Evolutionary conservation across 2,797 vertebrate species (phyloP).

Genomic region (Lepus oiostolus): DNA sequence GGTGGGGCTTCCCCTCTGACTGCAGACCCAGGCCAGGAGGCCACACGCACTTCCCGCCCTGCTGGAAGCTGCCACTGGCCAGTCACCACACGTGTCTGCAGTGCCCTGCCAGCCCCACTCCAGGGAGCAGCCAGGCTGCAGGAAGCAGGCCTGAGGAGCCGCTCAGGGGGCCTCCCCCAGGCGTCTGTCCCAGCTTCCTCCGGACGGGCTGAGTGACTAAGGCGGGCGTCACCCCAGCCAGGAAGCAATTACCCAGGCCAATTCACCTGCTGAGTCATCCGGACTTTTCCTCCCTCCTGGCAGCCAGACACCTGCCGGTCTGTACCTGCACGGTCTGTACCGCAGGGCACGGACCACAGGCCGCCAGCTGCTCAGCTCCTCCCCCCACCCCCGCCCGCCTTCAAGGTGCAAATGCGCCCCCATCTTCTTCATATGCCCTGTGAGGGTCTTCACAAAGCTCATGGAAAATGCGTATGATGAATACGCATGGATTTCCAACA

Average conservation of each 20-base stretch:
- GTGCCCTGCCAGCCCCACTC: too few species aligned
- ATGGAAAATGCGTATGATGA: too few species aligned
- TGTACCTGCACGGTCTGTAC: too few species aligned
- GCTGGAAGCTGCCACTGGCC: too few species aligned
- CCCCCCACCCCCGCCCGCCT: too few species aligned
- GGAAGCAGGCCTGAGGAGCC: background rate
- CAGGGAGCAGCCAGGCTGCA: background rate
- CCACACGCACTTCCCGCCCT: too few species aligned
- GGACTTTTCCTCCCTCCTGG: background rate
- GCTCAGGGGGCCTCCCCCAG: background rate
- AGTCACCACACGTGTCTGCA: too few species aligned
- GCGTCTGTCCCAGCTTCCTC: background rate
- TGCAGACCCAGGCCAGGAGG: background rate
- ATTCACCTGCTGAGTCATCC: constrained; percentile 77
- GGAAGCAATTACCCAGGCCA: constrained; percentile 73
- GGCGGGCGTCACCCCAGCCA: constrained; percentile 8
- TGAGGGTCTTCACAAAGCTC: too few species aligned
- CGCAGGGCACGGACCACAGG: background rate
- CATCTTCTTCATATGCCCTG: too few species aligned
- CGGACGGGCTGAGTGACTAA: constrained; percentile 68
- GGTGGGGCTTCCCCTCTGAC: background rate
- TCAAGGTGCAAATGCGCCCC: too few species aligned
- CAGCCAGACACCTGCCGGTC: too few species aligned
- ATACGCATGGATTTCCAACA: too few species aligned
- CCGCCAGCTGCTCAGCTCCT: background rate